A percentile compares a stretch with the other conserved stretches of the same genome.
phyloP scores from a whole-genome alignment of 2,888 invertebrate species.

The Drosophila ustulata region DNA sequence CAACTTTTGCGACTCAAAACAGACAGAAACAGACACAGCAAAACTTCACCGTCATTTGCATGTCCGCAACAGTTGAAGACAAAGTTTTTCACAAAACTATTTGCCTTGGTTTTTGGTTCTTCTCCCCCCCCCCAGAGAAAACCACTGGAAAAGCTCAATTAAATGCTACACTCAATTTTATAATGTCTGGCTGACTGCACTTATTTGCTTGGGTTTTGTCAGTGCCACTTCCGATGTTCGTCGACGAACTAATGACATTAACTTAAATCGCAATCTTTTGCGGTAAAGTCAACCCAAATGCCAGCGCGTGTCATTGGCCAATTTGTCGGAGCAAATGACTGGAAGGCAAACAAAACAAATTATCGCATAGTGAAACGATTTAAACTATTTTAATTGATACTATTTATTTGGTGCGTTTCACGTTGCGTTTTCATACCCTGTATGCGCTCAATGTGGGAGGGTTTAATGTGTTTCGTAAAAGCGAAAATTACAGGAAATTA shows the following conservation, averaged over 20 bases:
- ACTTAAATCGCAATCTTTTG: conserved; percentile 68
- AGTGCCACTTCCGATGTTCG: conserved; percentile 63
- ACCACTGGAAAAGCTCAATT: conserved; percentile 59
- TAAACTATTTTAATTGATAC: conserved; percentile 75
- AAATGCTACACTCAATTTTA: conserved; percentile 66
- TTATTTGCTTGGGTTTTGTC: conserved; percentile 35
- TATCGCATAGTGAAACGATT: conserved; percentile 47
- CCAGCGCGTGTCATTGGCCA: conserved; percentile 62
- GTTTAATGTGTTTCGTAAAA: not conserved
- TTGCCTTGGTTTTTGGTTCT: conserved; percentile 26
- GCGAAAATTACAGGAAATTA: too few relatives aligned
- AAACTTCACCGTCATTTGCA: conserved; percentile 66
- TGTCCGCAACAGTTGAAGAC: conserved; percentile 72
- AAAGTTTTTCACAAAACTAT: conserved; percentile 63
- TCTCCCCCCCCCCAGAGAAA: not conserved
- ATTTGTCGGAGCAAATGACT: conserved; percentile 58
- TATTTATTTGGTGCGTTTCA: conserved; percentile 36
- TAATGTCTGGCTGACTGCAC: conserved; percentile 36
- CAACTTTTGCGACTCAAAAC: conserved; percentile 50
- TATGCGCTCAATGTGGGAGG: not conserved
- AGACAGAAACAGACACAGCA: conserved; percentile 29
- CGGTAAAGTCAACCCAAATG: conserved; percentile 57
- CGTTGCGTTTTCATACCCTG: conserved; percentile 1
- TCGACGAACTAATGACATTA: conserved; percentile 57
- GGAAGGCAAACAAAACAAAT: conserved; percentile 50